Base-by-base conservation (phyloP, 2,888 invertebrate genomes). In the Galerucella calmariensis region DNA sequence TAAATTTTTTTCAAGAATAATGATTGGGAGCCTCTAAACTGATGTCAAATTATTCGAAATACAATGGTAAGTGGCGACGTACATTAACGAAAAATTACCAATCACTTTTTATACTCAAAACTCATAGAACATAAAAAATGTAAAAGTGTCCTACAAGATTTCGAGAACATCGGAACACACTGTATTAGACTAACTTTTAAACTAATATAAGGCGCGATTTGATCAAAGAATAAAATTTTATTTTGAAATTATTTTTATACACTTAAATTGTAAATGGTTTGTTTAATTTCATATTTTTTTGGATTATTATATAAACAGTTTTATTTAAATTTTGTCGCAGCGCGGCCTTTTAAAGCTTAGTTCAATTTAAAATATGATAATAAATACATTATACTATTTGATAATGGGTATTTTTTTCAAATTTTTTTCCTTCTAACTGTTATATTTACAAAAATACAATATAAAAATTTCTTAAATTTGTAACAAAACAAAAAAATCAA, bases 381-480 rank as follows among this genome's bases (percentile, higher is more conserved):
- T 65, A 65, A 46, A 65, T 65, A 46, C 62, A 69, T 63, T 70
- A 70, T 24, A 44, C 71, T 71, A 66, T 44, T 65, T 27, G 48
- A 61, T 70, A 41, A 53, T 51, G 27, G 51, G 44, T 69, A 24
- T 51, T 62, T 16, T 70, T 20, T 65, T 62, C 5, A 53, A 69
- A 2, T 12, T 70, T 63, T 70, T 24, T 46, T 46, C 12, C 53
- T 14, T 70, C 53, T 51, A 27, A 35, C 53, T 53, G 62, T 8
- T 62, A 62, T 62, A 62, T 41, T 14, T 71, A 71, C 44, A 51
- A 71, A 70, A 71, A 65, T 71, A 65, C 65, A 53, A 65, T 71
- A 71, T 65, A 71, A 71, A 70, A 71, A 65, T 56, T 71, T 71
- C 24, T 56, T 65, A 58, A 65, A 71, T 65, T 71, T 71, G 63